Evolutionary conservation across 2,113 vertebrate species (phyloP).

Genomic region (Cyanocitta stelleri): DNA sequence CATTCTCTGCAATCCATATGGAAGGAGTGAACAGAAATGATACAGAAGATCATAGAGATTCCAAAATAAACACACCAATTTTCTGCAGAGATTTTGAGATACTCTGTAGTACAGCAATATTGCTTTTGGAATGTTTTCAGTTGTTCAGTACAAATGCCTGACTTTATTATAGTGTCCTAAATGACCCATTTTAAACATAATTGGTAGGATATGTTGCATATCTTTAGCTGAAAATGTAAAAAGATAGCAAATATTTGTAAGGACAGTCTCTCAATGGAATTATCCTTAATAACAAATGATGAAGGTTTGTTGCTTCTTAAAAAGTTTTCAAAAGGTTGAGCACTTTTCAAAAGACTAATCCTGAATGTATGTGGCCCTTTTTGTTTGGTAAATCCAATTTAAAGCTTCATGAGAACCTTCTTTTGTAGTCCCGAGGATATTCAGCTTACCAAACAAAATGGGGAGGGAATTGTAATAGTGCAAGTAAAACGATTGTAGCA

Average conservation of each 20-base stretch:
- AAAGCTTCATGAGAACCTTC: background rate
- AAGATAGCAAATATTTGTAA: background rate
- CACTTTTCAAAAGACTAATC: background rate
- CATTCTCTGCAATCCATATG: background rate
- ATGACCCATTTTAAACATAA: background rate
- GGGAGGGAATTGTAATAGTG: background rate
- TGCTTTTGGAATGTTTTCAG: background rate
- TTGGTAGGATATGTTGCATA: background rate
- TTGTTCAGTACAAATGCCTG: background rate
- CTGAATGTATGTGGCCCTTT: background rate
- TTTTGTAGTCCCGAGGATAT: background rate
- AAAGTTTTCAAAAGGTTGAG: background rate
- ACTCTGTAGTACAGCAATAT: background rate
- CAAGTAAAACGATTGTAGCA: background rate
- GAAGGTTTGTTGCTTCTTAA: background rate
- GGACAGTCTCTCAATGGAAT: background rate
- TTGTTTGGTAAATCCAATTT: background rate
- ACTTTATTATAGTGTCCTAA: background rate
- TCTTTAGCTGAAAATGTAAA: background rate
- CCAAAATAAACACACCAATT: conserved; percentile 19
- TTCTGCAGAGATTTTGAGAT: conserved; percentile 26
- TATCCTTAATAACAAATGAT: background rate
- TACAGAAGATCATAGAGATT: conserved; percentile 13
- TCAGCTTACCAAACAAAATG: background rate
- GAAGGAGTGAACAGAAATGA: conserved; percentile 13